Conservation (phyloP, 2,797 vertebrate genomes). For the Loris lydekkerianus region DNA sequence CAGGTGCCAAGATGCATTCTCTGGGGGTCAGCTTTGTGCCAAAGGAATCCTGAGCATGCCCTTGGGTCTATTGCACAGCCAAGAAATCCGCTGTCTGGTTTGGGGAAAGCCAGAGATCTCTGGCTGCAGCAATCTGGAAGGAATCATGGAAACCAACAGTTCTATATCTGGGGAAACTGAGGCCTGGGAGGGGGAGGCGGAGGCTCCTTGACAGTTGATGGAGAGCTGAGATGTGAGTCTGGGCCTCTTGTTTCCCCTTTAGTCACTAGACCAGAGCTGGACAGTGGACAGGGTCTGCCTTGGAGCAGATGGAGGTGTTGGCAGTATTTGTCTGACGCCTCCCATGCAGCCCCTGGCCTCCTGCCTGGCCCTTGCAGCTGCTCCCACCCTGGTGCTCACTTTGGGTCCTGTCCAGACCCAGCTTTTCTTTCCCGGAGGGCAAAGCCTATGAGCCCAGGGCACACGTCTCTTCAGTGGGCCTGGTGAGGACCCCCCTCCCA, state of each 20-base stretch:
- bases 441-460: neutral
- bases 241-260: neutral
- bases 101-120: neutral
- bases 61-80: neutral
- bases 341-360: fast-evolving
- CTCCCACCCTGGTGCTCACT: no score
- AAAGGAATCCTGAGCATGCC: neutral
- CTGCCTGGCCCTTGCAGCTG: neutral
- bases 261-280: neutral
- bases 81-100: neutral
- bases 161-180: neutral
- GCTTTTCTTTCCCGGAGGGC: neutral
- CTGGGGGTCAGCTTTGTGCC: neutral
- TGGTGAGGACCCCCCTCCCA: neutral
- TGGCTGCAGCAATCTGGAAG: neutral
- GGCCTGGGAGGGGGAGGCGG: neutral
- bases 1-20: neutral
- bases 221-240: neutral
- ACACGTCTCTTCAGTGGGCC: neutral
- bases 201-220: fast-evolving
- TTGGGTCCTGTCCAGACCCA: neutral
- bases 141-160: neutral
- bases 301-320: neutral
- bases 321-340: neutral
- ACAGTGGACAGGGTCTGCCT: no score